Base-by-base conservation (phyloP, 2,797 vertebrate genomes). In the Clarias pachynema region DNA sequence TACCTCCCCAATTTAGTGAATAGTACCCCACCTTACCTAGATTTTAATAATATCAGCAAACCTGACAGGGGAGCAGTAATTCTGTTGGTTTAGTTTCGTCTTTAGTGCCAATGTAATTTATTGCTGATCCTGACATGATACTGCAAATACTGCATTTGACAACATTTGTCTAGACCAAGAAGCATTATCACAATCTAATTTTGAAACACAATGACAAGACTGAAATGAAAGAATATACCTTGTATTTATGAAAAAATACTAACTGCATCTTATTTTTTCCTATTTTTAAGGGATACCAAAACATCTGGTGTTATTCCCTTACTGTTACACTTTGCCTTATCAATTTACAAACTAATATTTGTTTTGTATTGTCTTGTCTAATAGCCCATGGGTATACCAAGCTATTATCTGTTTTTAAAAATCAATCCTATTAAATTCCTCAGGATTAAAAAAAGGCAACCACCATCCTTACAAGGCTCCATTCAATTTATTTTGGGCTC, bases 61-160 rank as follows among this genome's bases (percentile, higher is more conserved):
- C 79, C 72, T 89, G 89, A 89, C 86, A 89, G 89, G 88, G 89
- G 87, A 89, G 86, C 44, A 18, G 44, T 53, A 26, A 29, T 74
- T 26, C 86, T 89, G 89, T 91, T 91, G 88, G 88, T 90, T 90
- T 90, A 89, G 89, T 83, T 53, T 86, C 82, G 89, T 83, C 70
- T 77, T 82, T 82, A 87, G 22, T 34, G 31, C 49, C 53, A 60
- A 57, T 81, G 75, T 85, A 79, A 90, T 90, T 89, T 88, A 89
- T 81, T 84, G 69, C 84, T 44, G 79, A 84, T 34, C 56, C 83
- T n/a, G 72, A 74, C 12, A 57, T 31, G 26, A 22, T 37, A 10
- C 34, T 37, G 18, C 31, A 22, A 40, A 40, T 40, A 40, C 37
- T 40, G 37, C 37, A 40, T 40, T 40, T 40, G 37, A 40, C 37